Base-by-base conservation (phyloP, 2,113 vertebrate genomes). In the Gymnarchus niloticus region DNA sequence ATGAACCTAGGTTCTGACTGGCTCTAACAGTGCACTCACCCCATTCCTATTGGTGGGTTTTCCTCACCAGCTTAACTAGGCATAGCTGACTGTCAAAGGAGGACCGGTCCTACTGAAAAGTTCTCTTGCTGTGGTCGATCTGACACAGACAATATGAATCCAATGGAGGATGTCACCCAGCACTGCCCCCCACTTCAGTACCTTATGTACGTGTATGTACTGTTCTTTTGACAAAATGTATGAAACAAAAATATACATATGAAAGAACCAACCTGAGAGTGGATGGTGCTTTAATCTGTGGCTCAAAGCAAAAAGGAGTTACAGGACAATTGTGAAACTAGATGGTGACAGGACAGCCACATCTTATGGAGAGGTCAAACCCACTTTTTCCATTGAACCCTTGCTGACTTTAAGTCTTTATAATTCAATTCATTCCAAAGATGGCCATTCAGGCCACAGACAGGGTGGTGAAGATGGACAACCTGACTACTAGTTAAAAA, bases 1-100 rank as follows among this genome's bases (percentile, higher is more conserved):
- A 94, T 48, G 93, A 94, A 93, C 91, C 12, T 3, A 4, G 46
- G 83, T 94, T 94, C 94, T 88, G 94, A 95, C 91, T 92, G 93
- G 92, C 91, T 94, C 91, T 89, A 83, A 90, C 61, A 3, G 3
- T 69, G 17, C 37, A 28, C 61, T 5, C 61, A 37, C 28, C 37
- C 61, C 28, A 28, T 69, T 37, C 61, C 17, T 25, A 73, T 7
- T 41, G 65, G 65, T 41, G 19, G 65, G 65, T 41, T 28, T 61
- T 28, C n/a, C 9, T 65, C 61, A 41, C 33, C 14, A 41, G 41
- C 65, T 6, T 19, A 73, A 73, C 33, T 41, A 19, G 33, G 65
- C 5, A 33, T 17, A 19, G 1, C 33, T 21, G 28, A 19, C 28
- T 0, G 1, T 37, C 33, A 69, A 41, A 25, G 41, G 12, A 69